Conservation (phyloP, 2,113 vertebrate species). For the Ctenomys sociabilis region DNA sequence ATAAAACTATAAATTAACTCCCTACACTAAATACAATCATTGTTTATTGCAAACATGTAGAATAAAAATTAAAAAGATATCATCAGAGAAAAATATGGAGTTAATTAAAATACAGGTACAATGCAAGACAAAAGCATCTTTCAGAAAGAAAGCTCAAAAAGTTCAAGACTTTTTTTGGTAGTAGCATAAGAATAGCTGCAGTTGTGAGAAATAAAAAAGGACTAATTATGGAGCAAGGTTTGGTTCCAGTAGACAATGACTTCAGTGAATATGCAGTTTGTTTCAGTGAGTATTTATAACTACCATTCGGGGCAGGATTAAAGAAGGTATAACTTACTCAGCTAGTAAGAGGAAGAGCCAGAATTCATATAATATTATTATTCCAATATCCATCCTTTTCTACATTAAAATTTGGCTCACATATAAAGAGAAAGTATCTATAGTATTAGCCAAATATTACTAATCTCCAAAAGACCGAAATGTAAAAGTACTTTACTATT, state of each 20-base stretch:
- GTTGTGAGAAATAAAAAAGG: conserved; percentile 52
- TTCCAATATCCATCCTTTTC: background rate
- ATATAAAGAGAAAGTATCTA: background rate
- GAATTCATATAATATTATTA: conserved; percentile 33
- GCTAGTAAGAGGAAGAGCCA: conserved; percentile 6
- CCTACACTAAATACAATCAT: background rate
- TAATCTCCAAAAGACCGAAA: conserved; percentile 41
- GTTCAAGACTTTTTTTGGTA: conserved; percentile 16
- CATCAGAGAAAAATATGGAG: conserved; percentile 30
- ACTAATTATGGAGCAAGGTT: conserved; percentile 36
- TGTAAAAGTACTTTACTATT: conserved; percentile 34
- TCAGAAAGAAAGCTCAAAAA: conserved; percentile 39
- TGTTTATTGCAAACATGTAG: background rate
- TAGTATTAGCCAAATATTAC: background rate
- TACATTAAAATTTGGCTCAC: background rate
- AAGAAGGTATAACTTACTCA: conserved; percentile 38
- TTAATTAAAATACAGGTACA: conserved; percentile 48
- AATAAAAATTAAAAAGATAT: background rate
- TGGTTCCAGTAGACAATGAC: background rate
- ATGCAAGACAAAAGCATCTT: conserved; percentile 38
- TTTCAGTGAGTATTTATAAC: conserved; percentile 32
- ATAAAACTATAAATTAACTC: background rate
- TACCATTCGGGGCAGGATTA: background rate
- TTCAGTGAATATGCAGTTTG: conserved; percentile 42
- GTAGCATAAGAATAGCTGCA: background rate